Evolutionary conservation across 2,888 invertebrate species (phyloP).

Genomic region (Chironomus tentans): DNA sequence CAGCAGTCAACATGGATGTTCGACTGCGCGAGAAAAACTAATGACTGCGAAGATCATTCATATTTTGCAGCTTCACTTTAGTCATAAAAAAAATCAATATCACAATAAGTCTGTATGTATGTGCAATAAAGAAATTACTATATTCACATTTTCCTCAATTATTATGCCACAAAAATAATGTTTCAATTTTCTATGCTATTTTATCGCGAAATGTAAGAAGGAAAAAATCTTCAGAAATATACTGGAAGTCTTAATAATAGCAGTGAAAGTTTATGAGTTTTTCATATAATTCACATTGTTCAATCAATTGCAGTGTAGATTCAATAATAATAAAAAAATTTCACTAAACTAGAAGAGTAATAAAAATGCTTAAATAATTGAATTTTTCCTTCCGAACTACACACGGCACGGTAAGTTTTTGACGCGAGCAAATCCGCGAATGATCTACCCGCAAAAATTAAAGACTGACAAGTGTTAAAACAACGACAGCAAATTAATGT

Average conservation of each 20-base stretch:
- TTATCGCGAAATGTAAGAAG: neutral
- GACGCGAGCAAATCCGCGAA: constrained; percentile 9
- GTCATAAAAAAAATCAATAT: neutral
- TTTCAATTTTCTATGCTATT: neutral
- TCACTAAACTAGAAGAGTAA: neutral
- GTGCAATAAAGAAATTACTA: neutral
- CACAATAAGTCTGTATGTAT: neutral
- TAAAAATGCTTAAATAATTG: neutral
- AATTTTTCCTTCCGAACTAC: neutral
- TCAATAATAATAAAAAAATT: neutral
- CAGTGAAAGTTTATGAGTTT: constrained; percentile 10
- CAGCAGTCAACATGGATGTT: neutral
- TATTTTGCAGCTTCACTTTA: neutral
- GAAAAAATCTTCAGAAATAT: neutral
- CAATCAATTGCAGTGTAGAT: neutral
- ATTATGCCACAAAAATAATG: neutral
- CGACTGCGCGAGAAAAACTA: neutral
- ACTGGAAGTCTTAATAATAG: neutral
- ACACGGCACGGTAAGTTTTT: neutral
- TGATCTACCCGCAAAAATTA: neutral
- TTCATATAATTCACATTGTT: neutral
- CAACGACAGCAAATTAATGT: constrained; percentile 5
- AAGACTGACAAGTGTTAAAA: constrained; percentile 16
- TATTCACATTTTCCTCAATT: neutral
- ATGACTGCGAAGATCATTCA: neutral